Evolutionary conservation across 2,113 vertebrate genomes (phyloP).

Genomic region (Crotalus viridis): DNA sequence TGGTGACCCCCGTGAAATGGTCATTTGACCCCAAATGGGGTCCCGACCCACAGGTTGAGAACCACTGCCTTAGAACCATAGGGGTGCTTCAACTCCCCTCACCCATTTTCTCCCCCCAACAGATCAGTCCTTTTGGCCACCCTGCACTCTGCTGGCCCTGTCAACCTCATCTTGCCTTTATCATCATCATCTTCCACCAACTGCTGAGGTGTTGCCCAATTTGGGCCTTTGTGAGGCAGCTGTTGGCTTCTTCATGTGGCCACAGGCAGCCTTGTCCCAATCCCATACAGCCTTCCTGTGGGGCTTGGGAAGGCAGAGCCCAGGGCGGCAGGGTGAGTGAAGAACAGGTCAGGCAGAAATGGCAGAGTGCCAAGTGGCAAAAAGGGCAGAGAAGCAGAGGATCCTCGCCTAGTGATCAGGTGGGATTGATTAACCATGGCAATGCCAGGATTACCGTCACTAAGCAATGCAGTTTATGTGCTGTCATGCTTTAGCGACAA

Average conservation of each 20-base stretch:
- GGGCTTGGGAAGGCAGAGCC: background rate
- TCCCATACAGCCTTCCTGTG: background rate
- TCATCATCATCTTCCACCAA: background rate
- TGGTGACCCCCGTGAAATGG: no score
- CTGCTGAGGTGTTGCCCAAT: background rate
- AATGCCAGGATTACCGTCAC: background rate
- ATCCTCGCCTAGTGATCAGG: background rate
- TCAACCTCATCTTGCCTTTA: background rate
- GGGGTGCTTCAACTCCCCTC: background rate
- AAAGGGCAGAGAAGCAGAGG: background rate
- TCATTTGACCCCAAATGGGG: no score
- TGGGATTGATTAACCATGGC: background rate
- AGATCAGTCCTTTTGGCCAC: background rate
- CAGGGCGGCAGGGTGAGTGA: background rate
- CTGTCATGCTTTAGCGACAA: background rate
- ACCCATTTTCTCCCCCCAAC: background rate
- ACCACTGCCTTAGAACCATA: background rate
- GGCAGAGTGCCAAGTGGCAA: background rate
- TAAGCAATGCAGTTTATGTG: background rate
- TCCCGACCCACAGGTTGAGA: no score
- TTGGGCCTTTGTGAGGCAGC: background rate
- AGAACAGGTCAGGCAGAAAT: background rate
- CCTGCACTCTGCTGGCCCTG: background rate
- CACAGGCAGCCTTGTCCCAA: background rate
- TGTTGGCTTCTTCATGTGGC: background rate